Percentiles rank a stretch among this genome's conserved stretches.
Evolutionary conservation across 2,797 vertebrate species (phyloP).

Genomic region (Meda fulgida): DNA sequence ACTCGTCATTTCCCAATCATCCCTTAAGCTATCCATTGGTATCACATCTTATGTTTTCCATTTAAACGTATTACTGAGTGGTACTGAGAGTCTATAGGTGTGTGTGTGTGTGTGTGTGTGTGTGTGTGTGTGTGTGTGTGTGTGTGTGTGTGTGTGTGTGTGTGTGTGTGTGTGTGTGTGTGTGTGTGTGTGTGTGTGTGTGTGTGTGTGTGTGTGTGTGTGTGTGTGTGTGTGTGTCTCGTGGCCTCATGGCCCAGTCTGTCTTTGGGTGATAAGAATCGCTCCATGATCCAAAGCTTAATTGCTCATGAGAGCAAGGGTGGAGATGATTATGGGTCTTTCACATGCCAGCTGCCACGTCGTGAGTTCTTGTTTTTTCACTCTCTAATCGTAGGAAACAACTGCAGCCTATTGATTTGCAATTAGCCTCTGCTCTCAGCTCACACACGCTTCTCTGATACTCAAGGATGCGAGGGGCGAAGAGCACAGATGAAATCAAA

Average conservation of each 20-base stretch:
- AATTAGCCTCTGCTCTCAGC: constrained; percentile 47
- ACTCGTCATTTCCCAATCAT: constrained; percentile 13
- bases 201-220: not conserved
- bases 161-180: not conserved
- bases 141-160: too few relatives aligned
- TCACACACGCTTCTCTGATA: constrained; percentile 11
- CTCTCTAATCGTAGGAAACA: constrained; percentile 44
- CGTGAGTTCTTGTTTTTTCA: constrained; percentile 39
- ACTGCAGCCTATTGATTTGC: constrained; percentile 54
- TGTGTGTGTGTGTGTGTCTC: not conserved
- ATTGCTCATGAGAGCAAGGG: constrained; percentile 56
- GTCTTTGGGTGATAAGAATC: constrained; percentile 53
- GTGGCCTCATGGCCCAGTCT: constrained; percentile 38
- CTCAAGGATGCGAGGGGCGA: constrained; percentile 26
- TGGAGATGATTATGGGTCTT: constrained; percentile 52
- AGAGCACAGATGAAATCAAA: constrained; percentile 22
- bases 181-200: not conserved
- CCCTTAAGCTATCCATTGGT: not conserved
- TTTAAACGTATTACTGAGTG: constrained; percentile 32
- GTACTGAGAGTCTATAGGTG: not conserved
- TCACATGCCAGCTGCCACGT: constrained; percentile 53
- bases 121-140: too few relatives aligned
- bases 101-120: not conserved
- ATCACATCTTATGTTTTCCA: constrained; percentile 34
- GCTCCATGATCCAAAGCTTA: constrained; percentile 53